phyloP scores from a whole-genome alignment of 1,140 invertebrate genomes.

The Nymphalis io region DNA sequence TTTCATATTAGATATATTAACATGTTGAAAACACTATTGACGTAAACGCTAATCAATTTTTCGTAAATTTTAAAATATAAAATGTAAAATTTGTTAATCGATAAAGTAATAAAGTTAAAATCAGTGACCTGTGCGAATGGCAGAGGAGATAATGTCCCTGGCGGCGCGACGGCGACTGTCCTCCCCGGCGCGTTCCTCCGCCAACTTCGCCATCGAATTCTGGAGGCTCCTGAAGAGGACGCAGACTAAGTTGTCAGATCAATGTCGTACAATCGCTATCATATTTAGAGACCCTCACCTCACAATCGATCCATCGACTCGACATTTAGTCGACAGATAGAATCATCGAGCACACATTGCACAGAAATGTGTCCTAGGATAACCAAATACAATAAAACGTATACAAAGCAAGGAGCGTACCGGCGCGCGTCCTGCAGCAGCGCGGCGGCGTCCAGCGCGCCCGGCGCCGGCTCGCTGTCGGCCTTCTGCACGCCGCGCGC shows the following conservation, averaged over 20 bases:
- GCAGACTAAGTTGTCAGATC: too few relatives aligned
- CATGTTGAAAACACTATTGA: too few relatives aligned
- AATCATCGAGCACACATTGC: too few relatives aligned
- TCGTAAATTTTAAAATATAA: too few relatives aligned
- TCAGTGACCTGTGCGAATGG: conserved; percentile 75
- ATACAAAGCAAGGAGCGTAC: too few relatives aligned
- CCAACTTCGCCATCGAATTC: conserved; percentile 75
- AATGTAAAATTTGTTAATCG: neutral
- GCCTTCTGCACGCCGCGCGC: conserved; percentile 72
- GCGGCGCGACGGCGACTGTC: conserved; percentile 74
- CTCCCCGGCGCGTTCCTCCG: conserved; percentile 78
- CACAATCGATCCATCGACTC: too few relatives aligned
- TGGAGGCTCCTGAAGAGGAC: conserved; percentile 62
- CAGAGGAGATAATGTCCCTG: conserved; percentile 72
- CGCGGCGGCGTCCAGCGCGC: conserved; percentile 61
- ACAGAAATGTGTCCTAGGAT: too few relatives aligned
- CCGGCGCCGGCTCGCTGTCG: conserved; percentile 67
- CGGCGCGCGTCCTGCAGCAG: conserved; percentile 71
- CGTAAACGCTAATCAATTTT: neutral
- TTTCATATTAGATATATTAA: neutral
- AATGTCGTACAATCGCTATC: too few relatives aligned
- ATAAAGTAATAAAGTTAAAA: conserved; percentile 3
- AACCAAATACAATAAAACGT: too few relatives aligned
- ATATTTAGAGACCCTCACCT: too few relatives aligned
- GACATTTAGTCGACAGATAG: too few relatives aligned